Evolutionary conservation across 1,140 invertebrate species (phyloP), one percentile per base, ranked within the genome.

Genomic region (Aleiodes sp.): DNA sequence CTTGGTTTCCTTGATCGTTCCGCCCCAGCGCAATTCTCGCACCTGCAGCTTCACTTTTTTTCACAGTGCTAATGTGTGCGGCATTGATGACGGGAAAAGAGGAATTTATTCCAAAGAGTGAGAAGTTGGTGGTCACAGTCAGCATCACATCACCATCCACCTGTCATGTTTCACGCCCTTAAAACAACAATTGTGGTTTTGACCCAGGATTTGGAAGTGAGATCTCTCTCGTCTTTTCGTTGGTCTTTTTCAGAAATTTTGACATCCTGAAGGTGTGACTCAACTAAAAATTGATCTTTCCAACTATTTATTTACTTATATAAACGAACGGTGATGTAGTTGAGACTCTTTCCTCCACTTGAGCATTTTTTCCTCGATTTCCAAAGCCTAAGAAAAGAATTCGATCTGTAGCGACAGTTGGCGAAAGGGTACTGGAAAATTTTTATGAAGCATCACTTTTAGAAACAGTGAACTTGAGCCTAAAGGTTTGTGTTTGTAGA

Each of bases 131-230:
- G 28, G 56, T 59, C 56, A n/a, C 28, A 59, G 56, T 28, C 64
- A 65, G 43, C 64, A 65, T 82, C 82, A 78, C 75, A 72, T 41
- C 75, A 80, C 82, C 80, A 78, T 81, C 72, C 83, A 83, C 80
- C 81, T 83, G 84, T 85, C 84, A 82, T 84, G 82, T 84, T 85
- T 84, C 78, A 82, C 80, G 80, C 82, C 78, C 81, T 82, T 85
- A 78, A 81, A 84, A 85, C 79, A 85, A 86, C 83, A 86, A 77
- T 80, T 73, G 65, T 31, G 74, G 73, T 80, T 52, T 16, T 80
- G 79, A 82, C 80, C 79, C 74, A 67, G 70, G 76, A 80, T 80
- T 78, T 78, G 75, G 65, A 65, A 59, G 63, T 70, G 46, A 46
- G 60, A 68, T 65, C 41, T 37, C 35, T 39, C 39, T 60, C 61